A percentile compares a stretch with the other conserved stretches of the same genome.
phyloP scores from a whole-genome alignment of 1,140 invertebrate genomes.

The Orchestia grillus region DNA sequence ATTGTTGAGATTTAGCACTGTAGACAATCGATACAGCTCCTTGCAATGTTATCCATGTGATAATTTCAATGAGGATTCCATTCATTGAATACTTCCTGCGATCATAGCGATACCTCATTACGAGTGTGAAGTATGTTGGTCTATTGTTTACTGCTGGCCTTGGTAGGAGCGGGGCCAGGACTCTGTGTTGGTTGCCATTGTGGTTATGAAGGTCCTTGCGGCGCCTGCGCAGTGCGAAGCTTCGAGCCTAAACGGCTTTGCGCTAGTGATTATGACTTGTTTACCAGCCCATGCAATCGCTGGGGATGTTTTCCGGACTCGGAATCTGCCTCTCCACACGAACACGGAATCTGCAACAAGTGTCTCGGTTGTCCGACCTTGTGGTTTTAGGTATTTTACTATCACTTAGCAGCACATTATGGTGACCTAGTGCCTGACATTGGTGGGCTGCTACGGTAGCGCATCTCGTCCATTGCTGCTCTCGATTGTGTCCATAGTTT shows the following conservation, averaged over 20 bases:
- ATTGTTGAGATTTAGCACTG: neutral
- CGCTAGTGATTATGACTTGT: neutral
- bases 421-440: too few relatives aligned
- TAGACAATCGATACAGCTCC: neutral
- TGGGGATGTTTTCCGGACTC: neutral
- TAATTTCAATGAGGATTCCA: neutral
- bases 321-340: too few relatives aligned
- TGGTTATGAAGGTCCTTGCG: neutral
- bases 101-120: neutral
- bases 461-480: too few relatives aligned
- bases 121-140: neutral
- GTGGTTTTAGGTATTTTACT: neutral
- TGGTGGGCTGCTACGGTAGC: too few relatives aligned
- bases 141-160: neutral
- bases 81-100: neutral
- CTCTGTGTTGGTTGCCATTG: too few relatives aligned
- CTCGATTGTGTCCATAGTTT: too few relatives aligned
- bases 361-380: neutral
- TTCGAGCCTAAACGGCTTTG: neutral
- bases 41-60: neutral
- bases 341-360: neutral
- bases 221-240: neutral
- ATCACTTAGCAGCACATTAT: too few relatives aligned
- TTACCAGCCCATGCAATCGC: neutral
- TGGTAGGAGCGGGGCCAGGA: neutral